These are phyloP conservation scores for Unio pictorum DNA, from an alignment of 2,888 invertebrate genomes.

Conservation along the genomic window DNA sequence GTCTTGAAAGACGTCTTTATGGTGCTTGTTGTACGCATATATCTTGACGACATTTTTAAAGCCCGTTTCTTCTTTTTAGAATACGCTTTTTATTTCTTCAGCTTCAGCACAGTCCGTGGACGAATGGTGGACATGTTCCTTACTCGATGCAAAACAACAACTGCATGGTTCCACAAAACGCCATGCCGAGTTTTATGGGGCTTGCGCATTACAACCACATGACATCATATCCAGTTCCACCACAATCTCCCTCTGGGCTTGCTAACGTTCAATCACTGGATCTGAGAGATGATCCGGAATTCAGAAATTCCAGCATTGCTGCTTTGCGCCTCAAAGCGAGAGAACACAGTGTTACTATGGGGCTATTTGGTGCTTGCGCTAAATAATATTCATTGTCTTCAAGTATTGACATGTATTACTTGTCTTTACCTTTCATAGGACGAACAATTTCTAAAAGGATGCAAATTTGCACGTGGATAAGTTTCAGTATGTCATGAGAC, in stretches of 20 bases:
- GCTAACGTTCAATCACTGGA: constrained; percentile 33
- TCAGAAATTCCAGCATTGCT: constrained; percentile 66
- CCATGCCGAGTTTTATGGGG: constrained; percentile 64
- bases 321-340: constrained; percentile 66
- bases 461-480: too few relatives aligned
- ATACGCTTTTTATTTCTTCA: constrained; percentile 18
- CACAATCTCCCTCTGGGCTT: constrained; percentile 34
- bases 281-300: constrained; percentile 52
- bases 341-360: constrained; percentile 65
- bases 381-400: constrained; percentile 25
- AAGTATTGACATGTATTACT: too few relatives aligned
- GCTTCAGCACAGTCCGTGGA: constrained; percentile 54
- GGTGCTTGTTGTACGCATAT: not conserved
- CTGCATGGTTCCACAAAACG: constrained; percentile 61
- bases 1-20: not conserved
- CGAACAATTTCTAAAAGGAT: too few relatives aligned
- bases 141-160: constrained; percentile 50
- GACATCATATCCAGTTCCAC: constrained; percentile 40
- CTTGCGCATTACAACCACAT: constrained; percentile 51
- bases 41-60: not conserved
- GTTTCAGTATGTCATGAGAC: too few relatives aligned
- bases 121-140: constrained; percentile 42
- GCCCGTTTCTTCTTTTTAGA: not conserved
- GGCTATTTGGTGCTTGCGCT: constrained; percentile 57
- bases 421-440: too few relatives aligned